Evolutionary conservation across 2,113 vertebrate genomes (phyloP).

Genomic region (Dolichallabes microphthalmus): DNA sequence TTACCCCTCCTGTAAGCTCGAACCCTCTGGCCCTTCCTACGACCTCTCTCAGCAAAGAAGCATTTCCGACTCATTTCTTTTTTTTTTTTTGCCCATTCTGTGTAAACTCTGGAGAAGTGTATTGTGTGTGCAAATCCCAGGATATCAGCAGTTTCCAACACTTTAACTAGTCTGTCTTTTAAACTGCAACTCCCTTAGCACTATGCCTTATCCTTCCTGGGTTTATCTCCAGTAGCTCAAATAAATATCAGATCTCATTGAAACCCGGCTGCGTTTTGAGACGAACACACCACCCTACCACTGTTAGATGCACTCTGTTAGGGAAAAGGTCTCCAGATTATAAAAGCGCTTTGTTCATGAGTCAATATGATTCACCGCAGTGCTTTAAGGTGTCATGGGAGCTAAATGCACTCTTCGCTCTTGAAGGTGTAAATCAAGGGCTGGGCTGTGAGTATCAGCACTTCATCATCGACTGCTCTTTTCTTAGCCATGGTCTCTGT

Average conservation of each 20-base stretch:
- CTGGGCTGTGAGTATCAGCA: conserved; percentile 29
- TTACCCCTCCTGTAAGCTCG: not conserved
- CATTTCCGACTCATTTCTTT: not conserved
- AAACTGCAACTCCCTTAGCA: not conserved
- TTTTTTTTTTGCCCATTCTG: not conserved
- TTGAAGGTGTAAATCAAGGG: conserved; percentile 36
- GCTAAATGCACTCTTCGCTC: conserved; percentile 18
- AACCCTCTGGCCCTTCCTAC: not conserved
- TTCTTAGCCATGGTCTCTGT: conserved; percentile 31
- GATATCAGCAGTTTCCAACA: not conserved
- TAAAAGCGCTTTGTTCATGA: conserved; percentile 11
- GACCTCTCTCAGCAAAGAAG: not conserved
- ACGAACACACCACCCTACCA: not conserved
- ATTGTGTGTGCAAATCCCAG: too few species aligned
- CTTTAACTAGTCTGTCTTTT: not conserved
- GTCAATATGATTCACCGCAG: not conserved
- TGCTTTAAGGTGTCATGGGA: not conserved
- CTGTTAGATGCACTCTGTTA: not conserved
- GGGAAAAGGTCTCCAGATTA: not conserved
- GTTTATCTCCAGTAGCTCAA: not conserved
- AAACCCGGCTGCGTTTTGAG: not conserved
- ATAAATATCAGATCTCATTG: not conserved
- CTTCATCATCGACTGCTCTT: conserved; percentile 36
- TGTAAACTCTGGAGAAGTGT: not conserved
- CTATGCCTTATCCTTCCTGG: not conserved